Conservation (phyloP, 30 jellyfish, hydroid and myxozoan genomes). For the Turritopsis dohrnii region DNA sequence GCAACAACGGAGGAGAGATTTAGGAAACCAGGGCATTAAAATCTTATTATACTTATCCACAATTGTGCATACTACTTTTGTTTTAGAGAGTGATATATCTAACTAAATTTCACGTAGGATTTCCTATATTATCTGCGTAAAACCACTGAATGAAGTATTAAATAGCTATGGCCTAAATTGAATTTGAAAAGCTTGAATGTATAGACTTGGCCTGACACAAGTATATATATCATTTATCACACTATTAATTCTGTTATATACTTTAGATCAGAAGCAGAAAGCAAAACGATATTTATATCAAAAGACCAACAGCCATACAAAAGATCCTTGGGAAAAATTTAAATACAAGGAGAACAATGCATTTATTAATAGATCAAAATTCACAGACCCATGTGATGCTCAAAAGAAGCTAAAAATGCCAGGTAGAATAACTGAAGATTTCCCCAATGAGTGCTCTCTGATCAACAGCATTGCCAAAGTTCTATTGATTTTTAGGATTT, state of each 20-base stretch:
- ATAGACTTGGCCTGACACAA: neutral
- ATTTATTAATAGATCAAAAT: neutral
- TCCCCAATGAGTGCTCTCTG: neutral
- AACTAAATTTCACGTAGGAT: too few species aligned
- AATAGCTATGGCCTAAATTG: neutral
- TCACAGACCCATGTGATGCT: neutral
- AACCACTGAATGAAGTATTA: too few species aligned
- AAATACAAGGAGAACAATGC: neutral
- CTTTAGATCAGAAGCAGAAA: neutral
- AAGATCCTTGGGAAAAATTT: constrained; percentile 12
- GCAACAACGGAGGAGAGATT: too few species aligned
- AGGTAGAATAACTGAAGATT: neutral
- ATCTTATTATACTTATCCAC: too few species aligned
- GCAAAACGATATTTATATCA: constrained; percentile 10
- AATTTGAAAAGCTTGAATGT: too few species aligned
- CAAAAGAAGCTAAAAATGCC: neutral
- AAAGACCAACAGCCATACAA: neutral
- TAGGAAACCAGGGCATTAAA: too few species aligned
- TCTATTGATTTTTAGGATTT: constrained; percentile 32
- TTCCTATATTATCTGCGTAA: too few species aligned
- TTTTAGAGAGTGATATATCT: too few species aligned
- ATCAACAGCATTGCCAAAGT: neutral
- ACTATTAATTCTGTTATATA: neutral
- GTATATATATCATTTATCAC: too few species aligned
- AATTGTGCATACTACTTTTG: too few species aligned